Evolutionary conservation across 2,888 invertebrate genomes (phyloP).

Genomic region (Trichopria drosophilae): DNA sequence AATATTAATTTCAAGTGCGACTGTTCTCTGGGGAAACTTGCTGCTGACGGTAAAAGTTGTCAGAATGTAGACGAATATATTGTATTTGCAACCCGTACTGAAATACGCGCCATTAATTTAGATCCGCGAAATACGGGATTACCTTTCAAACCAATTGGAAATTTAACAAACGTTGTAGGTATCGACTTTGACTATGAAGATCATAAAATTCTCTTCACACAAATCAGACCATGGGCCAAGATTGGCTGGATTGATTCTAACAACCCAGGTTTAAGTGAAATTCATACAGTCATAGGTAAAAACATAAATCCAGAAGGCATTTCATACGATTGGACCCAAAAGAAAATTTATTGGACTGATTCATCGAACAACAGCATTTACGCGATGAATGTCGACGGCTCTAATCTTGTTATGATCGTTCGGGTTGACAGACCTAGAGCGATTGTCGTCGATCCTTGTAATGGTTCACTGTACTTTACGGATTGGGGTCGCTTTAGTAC

Average conservation of each 20-base stretch:
- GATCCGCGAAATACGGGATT: conserved; percentile 79
- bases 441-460: conserved; percentile 95
- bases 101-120: conserved; percentile 83
- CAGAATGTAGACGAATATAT: conserved; percentile 85
- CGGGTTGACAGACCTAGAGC: conserved; percentile 91
- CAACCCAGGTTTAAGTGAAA: conserved; percentile 66
- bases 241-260: conserved; percentile 80
- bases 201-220: conserved; percentile 86
- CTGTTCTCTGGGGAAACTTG: conserved; percentile 86
- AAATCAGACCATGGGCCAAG: conserved; percentile 87
- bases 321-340: conserved; percentile 97
- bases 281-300: conserved; percentile 72
- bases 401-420: conserved; percentile 87
- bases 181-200: conserved; percentile 93
- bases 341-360: conserved; percentile 97
- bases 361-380: conserved; percentile 92
- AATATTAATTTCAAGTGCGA: conserved; percentile 74
- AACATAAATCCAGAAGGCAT: conserved; percentile 92
- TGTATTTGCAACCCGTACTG: conserved; percentile 91
- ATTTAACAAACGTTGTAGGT: conserved; percentile 90
- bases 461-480: conserved; percentile 91
- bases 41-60: conserved; percentile 71
- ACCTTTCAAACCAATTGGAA: conserved; percentile 83
- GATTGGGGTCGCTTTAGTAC: conserved; percentile 95
- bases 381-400: conserved; percentile 89